phyloP scores from a whole-genome alignment of 2,888 invertebrate genomes.

The Agriopis leucophaearia region DNA sequence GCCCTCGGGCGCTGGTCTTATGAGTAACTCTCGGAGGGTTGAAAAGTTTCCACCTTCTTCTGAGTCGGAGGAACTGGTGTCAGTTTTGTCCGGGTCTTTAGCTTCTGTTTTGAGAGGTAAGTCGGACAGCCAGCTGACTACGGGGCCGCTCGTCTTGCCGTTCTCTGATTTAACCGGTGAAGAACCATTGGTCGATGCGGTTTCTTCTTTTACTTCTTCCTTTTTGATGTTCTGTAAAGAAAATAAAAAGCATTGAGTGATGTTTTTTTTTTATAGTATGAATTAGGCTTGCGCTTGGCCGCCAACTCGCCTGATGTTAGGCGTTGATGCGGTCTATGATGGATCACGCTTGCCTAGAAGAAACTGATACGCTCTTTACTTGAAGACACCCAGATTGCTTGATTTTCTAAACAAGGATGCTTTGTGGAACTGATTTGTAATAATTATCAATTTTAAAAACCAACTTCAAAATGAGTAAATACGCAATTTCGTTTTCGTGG shows the following conservation, averaged over 20 bases:
- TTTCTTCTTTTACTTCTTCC: slow-evolving; percentile 82
- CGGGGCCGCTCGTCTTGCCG: slow-evolving; percentile 71
- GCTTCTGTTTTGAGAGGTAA: slow-evolving; percentile 68
- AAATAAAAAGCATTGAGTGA: neutral
- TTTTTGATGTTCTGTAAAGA: slow-evolving; percentile 78
- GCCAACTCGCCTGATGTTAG: too few relatives aligned
- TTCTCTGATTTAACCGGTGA: slow-evolving; percentile 80
- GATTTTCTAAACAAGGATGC: too few relatives aligned
- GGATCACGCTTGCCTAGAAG: too few relatives aligned
- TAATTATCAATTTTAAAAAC: too few relatives aligned
- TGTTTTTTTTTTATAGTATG: too few relatives aligned
- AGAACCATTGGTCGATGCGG: slow-evolving; percentile 75
- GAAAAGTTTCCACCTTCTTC: slow-evolving; percentile 92
- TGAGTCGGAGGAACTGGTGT: slow-evolving; percentile 88
- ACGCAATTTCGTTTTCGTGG: too few relatives aligned
- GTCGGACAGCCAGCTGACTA: slow-evolving; percentile 78
- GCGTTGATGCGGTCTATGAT: too few relatives aligned
- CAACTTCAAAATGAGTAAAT: too few relatives aligned
- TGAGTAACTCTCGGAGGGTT: slow-evolving; percentile 92
- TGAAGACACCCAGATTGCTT: too few relatives aligned
- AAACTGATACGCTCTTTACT: too few relatives aligned
- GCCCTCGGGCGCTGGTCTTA: slow-evolving; percentile 89
- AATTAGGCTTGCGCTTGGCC: too few relatives aligned
- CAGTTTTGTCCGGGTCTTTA: slow-evolving; percentile 78
- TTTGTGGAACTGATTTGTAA: too few relatives aligned